phyloP scores from a whole-genome alignment of 1,140 invertebrate genomes.

The Hylaeus anthracinus region DNA sequence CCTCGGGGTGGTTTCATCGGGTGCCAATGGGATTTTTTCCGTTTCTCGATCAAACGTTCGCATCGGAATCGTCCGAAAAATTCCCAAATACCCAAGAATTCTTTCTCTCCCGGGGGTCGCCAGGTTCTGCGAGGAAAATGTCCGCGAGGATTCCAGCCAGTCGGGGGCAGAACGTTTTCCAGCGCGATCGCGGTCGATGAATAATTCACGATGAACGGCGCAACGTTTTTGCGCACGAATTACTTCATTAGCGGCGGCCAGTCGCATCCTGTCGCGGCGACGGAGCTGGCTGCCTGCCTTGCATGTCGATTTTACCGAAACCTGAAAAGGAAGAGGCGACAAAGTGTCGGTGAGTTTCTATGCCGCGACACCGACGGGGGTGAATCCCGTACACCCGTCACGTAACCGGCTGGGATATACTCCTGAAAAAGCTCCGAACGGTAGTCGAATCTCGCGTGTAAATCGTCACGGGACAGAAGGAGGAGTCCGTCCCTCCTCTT shows the following conservation, averaged over 20 bases:
- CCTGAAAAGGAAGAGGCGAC: slow-evolving; percentile 61
- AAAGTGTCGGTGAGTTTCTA: slow-evolving; percentile 52
- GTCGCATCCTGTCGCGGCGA: slow-evolving; percentile 44
- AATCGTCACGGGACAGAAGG: slow-evolving; percentile 25
- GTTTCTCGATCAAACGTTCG: too few species aligned
- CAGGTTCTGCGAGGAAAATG: slow-evolving; percentile 22
- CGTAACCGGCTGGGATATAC: slow-evolving; percentile 39
- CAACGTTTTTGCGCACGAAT: slow-evolving; percentile 73
- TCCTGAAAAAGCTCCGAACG: slow-evolving; percentile 38
- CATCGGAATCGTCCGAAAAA: too few species aligned
- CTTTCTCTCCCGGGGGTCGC: too few species aligned
- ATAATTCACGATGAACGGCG: slow-evolving; percentile 66
- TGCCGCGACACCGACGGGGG: slow-evolving; percentile 37
- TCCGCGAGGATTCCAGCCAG: slow-evolving; percentile 7
- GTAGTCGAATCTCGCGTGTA: slow-evolving; percentile 45
- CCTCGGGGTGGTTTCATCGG: not conserved
- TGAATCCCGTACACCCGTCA: slow-evolving; percentile 39
- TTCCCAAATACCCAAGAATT: too few species aligned
- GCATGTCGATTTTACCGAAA: slow-evolving; percentile 70
- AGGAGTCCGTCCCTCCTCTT: not conserved
- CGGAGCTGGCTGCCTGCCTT: slow-evolving; percentile 45
- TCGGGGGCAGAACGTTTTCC: slow-evolving; percentile 44
- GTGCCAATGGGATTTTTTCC: too few species aligned
- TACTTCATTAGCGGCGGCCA: slow-evolving; percentile 68
- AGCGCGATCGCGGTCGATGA: slow-evolving; percentile 56